phyloP scores from a whole-genome alignment of 2,888 invertebrate genomes.

The Xestobium rufovillosum region DNA sequence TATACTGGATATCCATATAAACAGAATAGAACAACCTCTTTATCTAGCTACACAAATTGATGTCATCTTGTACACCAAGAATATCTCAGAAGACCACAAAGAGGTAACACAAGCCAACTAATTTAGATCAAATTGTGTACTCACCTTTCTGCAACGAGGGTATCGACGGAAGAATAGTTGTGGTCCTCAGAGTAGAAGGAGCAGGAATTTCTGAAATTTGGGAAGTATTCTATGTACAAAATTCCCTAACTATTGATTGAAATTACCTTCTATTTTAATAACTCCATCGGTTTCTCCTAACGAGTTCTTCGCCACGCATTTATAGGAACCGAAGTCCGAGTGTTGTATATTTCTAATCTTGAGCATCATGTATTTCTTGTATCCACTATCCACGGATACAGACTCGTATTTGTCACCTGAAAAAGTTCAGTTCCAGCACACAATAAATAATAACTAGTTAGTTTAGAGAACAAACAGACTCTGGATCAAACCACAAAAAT shows the following conservation, averaged over 20 bases:
- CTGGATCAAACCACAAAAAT: no score
- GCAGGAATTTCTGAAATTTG: slow-evolving; percentile 70
- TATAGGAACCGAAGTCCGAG: slow-evolving; percentile 80
- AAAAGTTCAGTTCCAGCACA: no score
- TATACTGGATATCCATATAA: no score
- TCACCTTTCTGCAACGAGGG: slow-evolving; percentile 61
- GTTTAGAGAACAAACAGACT: no score
- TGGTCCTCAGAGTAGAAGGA: slow-evolving; percentile 67
- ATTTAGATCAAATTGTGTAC: no score
- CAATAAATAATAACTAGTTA: no score
- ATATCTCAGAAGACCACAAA: no score
- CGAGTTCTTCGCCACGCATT: slow-evolving; percentile 87
- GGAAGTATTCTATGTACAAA: slow-evolving; percentile 11
- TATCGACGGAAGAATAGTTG: slow-evolving; percentile 51
- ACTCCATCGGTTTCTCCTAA: slow-evolving; percentile 84
- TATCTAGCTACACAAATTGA: no score
- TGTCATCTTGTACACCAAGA: no score
- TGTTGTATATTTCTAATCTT: slow-evolving; percentile 74
- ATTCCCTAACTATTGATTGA: slow-evolving; percentile 13
- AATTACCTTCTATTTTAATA: slow-evolving; percentile 79
- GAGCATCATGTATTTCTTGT: slow-evolving; percentile 86
- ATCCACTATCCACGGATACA: slow-evolving; percentile 72
- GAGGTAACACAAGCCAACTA: no score
- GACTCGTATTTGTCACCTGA: slow-evolving; percentile 85
- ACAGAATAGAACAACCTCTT: no score